Conservation (phyloP, 2,113 vertebrate species). For the Verasper variegatus region DNA sequence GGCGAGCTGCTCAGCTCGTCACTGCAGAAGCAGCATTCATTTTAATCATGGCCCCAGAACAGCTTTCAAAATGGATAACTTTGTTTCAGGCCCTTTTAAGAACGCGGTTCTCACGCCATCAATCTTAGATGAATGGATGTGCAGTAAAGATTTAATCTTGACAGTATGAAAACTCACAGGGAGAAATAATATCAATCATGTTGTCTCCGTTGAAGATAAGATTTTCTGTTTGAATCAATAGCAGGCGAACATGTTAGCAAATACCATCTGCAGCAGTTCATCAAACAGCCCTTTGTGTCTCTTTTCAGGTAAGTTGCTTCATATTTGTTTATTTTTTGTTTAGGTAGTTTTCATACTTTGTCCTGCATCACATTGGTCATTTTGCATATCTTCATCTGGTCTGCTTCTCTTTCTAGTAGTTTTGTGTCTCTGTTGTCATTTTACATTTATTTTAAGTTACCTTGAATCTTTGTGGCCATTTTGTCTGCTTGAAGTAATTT, state of each 20-base stretch:
- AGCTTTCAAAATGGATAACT: slow-evolving; percentile 44
- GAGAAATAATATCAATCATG: slow-evolving; percentile 12
- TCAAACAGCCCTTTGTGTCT: too few species aligned
- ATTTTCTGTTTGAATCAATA: background rate
- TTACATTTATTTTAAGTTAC: too few species aligned
- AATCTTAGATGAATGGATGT: slow-evolving; percentile 25
- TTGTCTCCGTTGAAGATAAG: background rate
- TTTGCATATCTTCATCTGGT: too few species aligned
- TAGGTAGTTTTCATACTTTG: background rate
- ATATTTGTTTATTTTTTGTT: too few species aligned
- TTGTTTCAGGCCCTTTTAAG: slow-evolving; percentile 31
- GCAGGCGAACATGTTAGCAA: background rate
- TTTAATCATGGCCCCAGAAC: slow-evolving; percentile 42
- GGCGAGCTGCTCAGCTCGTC: slow-evolving; percentile 27
- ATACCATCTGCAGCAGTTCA: too few species aligned
- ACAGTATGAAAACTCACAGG: slow-evolving; percentile 10
- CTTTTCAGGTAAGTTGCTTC: too few species aligned
- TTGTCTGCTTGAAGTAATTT: too few species aligned
- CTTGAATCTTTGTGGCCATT: too few species aligned
- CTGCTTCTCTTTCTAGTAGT: background rate
- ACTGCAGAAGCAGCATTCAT: slow-evolving; percentile 19
- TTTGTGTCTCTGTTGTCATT: background rate
- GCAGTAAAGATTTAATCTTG: slow-evolving; percentile 23
- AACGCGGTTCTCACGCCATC: slow-evolving; percentile 8
- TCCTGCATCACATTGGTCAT: background rate